Base-by-base conservation (phyloP, 2,113 vertebrate genomes). In the Oxygymnocypris stewartii region DNA sequence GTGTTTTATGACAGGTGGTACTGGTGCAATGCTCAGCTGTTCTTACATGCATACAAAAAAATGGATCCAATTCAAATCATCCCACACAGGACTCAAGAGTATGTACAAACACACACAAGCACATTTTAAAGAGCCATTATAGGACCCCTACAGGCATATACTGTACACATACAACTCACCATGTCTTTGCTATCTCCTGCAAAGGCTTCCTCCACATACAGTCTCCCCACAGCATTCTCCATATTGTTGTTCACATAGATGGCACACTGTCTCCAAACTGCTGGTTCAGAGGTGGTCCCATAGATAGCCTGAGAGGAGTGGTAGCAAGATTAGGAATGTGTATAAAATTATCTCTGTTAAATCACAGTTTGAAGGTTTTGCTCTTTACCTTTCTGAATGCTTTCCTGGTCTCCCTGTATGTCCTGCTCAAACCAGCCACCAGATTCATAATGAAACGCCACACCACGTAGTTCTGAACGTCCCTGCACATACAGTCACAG, bases 401-500 rank as follows among this genome's bases (percentile, higher is more conserved):
- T 86, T 96, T 97, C 91, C 95, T 95, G 77, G 97, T 97, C 89
- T 98, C 96, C 92, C 95, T 97, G 95, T 99, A 99, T 84, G 89
- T 83, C 86, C 89, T 94, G 93, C 97, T 98, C 78, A 99, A 94
- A 87, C 96, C 97, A 89, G 95, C 96, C 85, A 99, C 96, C 88
- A 98, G 95, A 91, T 96, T 96, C 96, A 98, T 98, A 84, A 96
- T 90, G 83, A 96, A 97, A 23, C 96, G 90, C 97, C 97, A 99
- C 90, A 93, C 92, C 92, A 99, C 92, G 93, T 97, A 98, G 92
- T 99, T 99, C 91, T 99, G 98, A 87, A 97, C 92, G 80, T 97
- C 97, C 92, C 97, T 99, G 93, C 18, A 74, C 2, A 31, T 23
- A 74, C 85, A 86, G 44, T 49, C 23, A 76, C 18, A 67, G 1